Base-by-base conservation (phyloP, 2,113 vertebrate species). In the Chaetorhynchus papuensis region DNA sequence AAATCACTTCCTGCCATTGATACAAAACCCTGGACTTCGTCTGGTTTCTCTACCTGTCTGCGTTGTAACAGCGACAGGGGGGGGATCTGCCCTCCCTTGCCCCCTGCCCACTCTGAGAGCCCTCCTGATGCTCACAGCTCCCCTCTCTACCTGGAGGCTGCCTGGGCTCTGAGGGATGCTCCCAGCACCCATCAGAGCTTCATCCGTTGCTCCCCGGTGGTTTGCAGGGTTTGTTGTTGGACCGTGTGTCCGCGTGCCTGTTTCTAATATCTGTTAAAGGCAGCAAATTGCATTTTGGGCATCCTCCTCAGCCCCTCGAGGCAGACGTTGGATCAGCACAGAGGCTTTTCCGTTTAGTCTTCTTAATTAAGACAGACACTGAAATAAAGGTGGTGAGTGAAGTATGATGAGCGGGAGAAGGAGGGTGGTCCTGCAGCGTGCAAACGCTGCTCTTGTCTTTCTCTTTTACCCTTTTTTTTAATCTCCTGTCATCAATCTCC, bases 361-460 rank as follows among this genome's bases (percentile, higher is more conserved):
- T 75, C 77, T 56, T 97, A 97, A 96, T 97, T 77, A 96, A 80
- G 78, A 63, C 6, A 71, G 88, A 66, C 49, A 87, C 53, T 39
- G 27, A 70, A 82, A 82, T 94, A 65, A 93, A 82, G 27, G 41
- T 30, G 7, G 22, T 5, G 17, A 44, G 39, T 20, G 35, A 42
- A 70, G 75, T 27, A 28, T 37, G 59, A 65, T 87, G 90, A 35
- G 24, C 49, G 63, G 59, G 77, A 60, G 41, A 37, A 56, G 49
- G 60, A 88, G 61, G 35, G 27, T 91, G 52, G 35, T 90, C 77
- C 88, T 56, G 53, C 70, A 75, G 37, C 7, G 35, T 33, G 35
- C 45, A 72, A 84, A 52, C 2, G 4, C 23, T 84, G 50, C 15
- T 65, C 68, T 35, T 89, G 39, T 68, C 54, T 76, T 54, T 41